Percentiles rank a stretch among this genome's conserved stretches.
These are phyloP conservation scores for Furnarius figulus DNA, from an alignment of 2,113 vertebrate genomes.

Conservation along the genomic window DNA sequence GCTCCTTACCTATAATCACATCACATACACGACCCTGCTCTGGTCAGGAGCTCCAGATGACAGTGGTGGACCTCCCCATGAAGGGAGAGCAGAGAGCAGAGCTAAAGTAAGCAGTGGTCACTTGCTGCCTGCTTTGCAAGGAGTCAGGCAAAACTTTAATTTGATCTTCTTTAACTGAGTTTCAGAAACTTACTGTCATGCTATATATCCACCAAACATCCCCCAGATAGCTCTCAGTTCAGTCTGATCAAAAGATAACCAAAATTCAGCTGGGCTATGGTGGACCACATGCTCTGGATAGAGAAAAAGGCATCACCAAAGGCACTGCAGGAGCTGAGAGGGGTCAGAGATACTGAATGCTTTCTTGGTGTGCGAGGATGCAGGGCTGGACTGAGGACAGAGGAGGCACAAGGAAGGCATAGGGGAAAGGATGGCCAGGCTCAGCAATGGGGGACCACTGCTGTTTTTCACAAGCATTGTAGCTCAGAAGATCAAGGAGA, in stretches of 20 bases:
- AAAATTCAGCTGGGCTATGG: background rate
- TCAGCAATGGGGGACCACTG: background rate
- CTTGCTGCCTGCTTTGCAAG: background rate
- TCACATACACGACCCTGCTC: accelerated
- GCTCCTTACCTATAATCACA: background rate
- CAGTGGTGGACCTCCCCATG: background rate
- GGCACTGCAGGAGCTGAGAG: background rate
- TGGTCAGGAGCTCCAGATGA: background rate
- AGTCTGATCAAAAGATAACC: background rate
- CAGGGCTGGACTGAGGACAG: background rate
- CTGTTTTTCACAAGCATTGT: background rate
- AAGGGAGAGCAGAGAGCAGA: background rate
- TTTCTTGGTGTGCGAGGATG: background rate
- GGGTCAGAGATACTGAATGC: accelerated
- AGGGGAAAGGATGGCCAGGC: background rate
- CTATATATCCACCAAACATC: background rate
- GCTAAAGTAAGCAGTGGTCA: background rate
- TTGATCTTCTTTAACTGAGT: background rate
- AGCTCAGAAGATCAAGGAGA: background rate
- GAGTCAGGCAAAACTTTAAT: background rate
- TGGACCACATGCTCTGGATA: background rate
- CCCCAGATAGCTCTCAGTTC: background rate
- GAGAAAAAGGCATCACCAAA: background rate
- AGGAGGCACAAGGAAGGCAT: background rate
- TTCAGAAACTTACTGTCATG: background rate